These are phyloP conservation scores for Linnaemya vulpina DNA, from an alignment of 2,888 invertebrate genomes.

Conservation along the genomic window DNA sequence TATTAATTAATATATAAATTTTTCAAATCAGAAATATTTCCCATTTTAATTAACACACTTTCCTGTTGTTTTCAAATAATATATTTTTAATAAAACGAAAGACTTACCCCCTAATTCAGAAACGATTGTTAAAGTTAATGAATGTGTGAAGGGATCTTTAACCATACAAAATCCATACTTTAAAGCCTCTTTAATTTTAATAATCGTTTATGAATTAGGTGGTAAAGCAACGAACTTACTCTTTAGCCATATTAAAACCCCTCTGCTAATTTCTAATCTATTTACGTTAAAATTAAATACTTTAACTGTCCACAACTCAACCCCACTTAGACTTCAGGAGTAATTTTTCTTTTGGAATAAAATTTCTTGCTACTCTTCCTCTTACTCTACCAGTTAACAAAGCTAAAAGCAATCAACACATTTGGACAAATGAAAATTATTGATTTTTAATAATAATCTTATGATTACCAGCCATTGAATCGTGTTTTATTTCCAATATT, in stretches of 20 bases:
- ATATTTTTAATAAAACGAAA: neutral
- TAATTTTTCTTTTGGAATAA: no score
- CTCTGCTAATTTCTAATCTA: neutral
- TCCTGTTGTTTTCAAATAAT: neutral
- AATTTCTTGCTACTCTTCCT: neutral
- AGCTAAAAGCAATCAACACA: slow-evolving; percentile 35
- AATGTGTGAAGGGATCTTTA: no score
- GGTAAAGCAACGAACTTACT: neutral
- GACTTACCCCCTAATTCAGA: no score
- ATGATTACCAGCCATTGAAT: slow-evolving; percentile 60
- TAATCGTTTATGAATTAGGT: no score
- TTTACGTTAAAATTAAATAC: slow-evolving; percentile 6
- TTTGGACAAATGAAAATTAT: slow-evolving; percentile 63
- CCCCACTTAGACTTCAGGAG: neutral
- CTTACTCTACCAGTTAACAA: neutral
- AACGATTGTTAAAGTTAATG: no score
- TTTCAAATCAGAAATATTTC: no score
- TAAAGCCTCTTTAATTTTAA: no score
- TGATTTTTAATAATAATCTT: slow-evolving; percentile 65
- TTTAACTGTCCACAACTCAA: no score
- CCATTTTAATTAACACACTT: no score
- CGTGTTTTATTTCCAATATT: slow-evolving; percentile 65
- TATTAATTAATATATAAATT: no score
- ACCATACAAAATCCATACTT: no score
- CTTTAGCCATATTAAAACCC: no score